Evolutionary conservation across 2,888 invertebrate species (phyloP), one percentile per base, ranked within the genome.

Genomic region (Tenthredo livida): DNA sequence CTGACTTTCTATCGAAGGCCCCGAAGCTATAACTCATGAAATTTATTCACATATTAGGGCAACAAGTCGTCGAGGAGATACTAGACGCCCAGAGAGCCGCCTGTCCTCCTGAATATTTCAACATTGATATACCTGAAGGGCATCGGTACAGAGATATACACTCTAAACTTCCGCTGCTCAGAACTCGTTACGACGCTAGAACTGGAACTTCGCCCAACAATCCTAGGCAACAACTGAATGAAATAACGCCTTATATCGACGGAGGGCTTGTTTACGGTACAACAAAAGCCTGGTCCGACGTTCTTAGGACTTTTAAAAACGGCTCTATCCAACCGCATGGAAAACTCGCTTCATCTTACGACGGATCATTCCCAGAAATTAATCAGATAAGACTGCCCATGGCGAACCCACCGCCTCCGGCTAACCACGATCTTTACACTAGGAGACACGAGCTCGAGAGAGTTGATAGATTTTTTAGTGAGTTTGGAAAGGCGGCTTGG

Each of bases 1-100:
- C 25, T 70, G 10, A n/a, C 0, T n/a, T 25, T n/a, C 2, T 6
- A 50, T 50, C 4, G 9, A 4, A 1, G 3, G 29, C 1, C 7
- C 21, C 15, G 5, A 17, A 77, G 17, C 0, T 1, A 58, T 61
- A 21, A 85, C 21, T 12, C 12, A 65, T 33, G 67, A 65, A 40
- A 75, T 40, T 9, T 50, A 6, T n/a, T 58, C 72, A 78, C 65
- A 25, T 85, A 84, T 0, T 87, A 95, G 95, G 95, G 70, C 95
- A 95, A 90, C 95, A 95, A 91, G 94, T 95, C 0, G 95, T 95
- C 15, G 95, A 95, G 89, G 96, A 96, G 92, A 94, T 96, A 85
- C 89, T 96, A 70, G 95, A 96, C 91, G 94, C 95, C 1, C 95
- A 95, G 90, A 91, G 94, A 88, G 93, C 95, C n/a, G 95, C 95